A percentile compares a stretch with the other conserved stretches of the same genome.
phyloP scores from a whole-genome alignment of 1,140 invertebrate genomes.

The Delia radicum region DNA sequence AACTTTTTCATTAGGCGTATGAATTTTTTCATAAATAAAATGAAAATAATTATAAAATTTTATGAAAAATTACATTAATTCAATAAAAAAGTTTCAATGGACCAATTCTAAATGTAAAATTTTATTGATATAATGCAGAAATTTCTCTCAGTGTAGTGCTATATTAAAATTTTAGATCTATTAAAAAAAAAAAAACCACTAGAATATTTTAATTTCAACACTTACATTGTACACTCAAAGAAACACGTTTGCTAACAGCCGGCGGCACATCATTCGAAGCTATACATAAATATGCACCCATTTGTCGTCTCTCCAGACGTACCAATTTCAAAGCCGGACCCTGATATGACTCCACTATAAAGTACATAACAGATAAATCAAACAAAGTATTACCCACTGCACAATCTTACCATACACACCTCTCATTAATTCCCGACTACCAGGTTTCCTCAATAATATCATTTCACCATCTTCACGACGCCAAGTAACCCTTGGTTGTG shows the following conservation, averaged over 20 bases:
- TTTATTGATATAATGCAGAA: no score
- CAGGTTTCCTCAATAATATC: slow-evolving; percentile 66
- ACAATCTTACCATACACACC: slow-evolving; percentile 51
- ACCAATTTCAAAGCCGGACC: slow-evolving; percentile 72
- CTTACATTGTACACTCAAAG: slow-evolving; percentile 87
- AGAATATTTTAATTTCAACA: slow-evolving; percentile 35
- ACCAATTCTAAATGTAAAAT: no score
- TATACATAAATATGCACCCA: slow-evolving; percentile 86
- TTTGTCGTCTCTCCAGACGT: slow-evolving; percentile 77
- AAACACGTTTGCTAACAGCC: slow-evolving; percentile 83
- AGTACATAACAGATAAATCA: slow-evolving; percentile 33
- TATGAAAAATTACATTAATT: background rate
- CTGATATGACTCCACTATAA: slow-evolving; percentile 71
- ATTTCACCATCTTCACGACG: slow-evolving; percentile 69
- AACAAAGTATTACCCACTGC: background rate
- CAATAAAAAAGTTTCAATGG: background rate
- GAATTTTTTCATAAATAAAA: no score
- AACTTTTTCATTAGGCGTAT: no score
- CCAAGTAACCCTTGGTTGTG: slow-evolving; percentile 71
- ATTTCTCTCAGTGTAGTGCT: no score
- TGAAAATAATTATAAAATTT: background rate
- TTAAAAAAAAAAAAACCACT: background rate
- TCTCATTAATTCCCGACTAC: slow-evolving; percentile 64
- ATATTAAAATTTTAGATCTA: background rate
- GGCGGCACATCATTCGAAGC: slow-evolving; percentile 87